A percentile compares a stretch with the other conserved stretches of the same genome.
Conservation (phyloP, 2,113 vertebrate species). For the Aspidoscelis tigris region DNA sequence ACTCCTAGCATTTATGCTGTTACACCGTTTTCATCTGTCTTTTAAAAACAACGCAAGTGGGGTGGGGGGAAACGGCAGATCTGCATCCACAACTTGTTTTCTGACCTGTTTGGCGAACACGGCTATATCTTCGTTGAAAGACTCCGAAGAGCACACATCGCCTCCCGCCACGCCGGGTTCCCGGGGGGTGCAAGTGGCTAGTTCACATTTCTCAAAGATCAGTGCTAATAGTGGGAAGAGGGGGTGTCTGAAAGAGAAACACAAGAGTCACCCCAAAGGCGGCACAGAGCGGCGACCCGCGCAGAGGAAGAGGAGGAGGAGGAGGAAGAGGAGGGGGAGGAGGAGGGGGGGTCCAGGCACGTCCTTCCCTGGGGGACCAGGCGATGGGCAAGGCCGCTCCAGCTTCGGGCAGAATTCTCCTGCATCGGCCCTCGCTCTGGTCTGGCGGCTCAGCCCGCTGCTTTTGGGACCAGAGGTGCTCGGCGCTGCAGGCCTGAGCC, state of each 20-base stretch:
- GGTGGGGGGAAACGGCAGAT: background rate
- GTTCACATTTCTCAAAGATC: conserved; percentile 99
- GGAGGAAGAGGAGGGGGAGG: conserved; percentile 27
- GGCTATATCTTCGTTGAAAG: conserved; percentile 99
- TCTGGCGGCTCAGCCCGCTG: conserved; percentile 1
- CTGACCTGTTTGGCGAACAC: conserved; percentile 99
- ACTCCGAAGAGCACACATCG: conserved; percentile 98
- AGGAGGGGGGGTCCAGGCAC: conserved; percentile 33
- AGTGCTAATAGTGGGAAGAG: conserved; percentile 99
- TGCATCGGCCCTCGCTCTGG: background rate
- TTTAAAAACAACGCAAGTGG: too few relatives aligned
- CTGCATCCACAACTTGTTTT: conserved; percentile 52
- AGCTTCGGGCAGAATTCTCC: background rate
- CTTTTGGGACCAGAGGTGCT: conserved; percentile 44
- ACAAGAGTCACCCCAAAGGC: conserved; percentile 80
- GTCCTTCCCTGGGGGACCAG: background rate
- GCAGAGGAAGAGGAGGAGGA: conserved; percentile 39
- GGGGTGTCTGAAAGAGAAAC: conserved; percentile 93
- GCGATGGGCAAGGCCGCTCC: background rate
- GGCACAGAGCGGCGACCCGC: conserved; percentile 4
- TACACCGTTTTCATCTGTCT: background rate
- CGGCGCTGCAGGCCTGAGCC: conserved; percentile 46
- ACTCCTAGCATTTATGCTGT: background rate
- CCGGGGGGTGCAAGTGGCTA: conserved; percentile 98
- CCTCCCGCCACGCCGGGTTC: conserved; percentile 99